Evolutionary conservation across 2,888 invertebrate species (phyloP).

Genomic region (Himalopsyche japonica): DNA sequence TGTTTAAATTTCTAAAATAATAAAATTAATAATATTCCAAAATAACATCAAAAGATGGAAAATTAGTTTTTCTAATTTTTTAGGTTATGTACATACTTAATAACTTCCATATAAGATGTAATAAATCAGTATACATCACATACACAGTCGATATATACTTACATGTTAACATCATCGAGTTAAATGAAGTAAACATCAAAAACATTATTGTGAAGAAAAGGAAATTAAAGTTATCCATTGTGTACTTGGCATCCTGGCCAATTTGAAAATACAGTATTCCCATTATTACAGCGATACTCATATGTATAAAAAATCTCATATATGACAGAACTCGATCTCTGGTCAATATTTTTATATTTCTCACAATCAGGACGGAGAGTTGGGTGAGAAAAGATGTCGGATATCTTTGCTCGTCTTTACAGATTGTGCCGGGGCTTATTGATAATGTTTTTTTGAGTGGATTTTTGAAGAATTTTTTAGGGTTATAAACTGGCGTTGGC

Average conservation of each 20-base stretch:
- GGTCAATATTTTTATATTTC: slow-evolving; percentile 66
- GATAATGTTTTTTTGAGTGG: slow-evolving; percentile 32
- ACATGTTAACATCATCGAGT: slow-evolving; percentile 88
- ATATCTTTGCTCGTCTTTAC: slow-evolving; percentile 52
- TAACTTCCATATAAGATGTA: too few species aligned
- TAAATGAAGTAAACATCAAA: slow-evolving; percentile 92
- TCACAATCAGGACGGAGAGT: slow-evolving; percentile 62
- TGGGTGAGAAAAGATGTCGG: slow-evolving; percentile 64
- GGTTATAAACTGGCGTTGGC: slow-evolving; percentile 44
- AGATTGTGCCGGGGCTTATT: slow-evolving; percentile 41
- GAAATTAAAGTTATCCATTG: slow-evolving; percentile 84
- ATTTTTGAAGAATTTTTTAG: slow-evolving; percentile 18
- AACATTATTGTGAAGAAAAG: slow-evolving; percentile 92
- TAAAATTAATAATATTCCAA: too few species aligned
- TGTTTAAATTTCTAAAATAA: too few species aligned
- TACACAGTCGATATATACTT: slow-evolving; percentile 54
- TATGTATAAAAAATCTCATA: slow-evolving; percentile 77
- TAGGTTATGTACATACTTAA: too few species aligned
- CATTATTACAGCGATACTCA: slow-evolving; percentile 77
- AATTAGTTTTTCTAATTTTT: too few species aligned
- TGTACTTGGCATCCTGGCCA: slow-evolving; percentile 83
- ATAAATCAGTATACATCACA: too few species aligned
- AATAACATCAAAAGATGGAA: too few species aligned
- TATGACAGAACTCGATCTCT: slow-evolving; percentile 76
- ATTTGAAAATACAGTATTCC: slow-evolving; percentile 83